Conservation (phyloP, 2,888 invertebrate species). For the Campaea margaritaria region DNA sequence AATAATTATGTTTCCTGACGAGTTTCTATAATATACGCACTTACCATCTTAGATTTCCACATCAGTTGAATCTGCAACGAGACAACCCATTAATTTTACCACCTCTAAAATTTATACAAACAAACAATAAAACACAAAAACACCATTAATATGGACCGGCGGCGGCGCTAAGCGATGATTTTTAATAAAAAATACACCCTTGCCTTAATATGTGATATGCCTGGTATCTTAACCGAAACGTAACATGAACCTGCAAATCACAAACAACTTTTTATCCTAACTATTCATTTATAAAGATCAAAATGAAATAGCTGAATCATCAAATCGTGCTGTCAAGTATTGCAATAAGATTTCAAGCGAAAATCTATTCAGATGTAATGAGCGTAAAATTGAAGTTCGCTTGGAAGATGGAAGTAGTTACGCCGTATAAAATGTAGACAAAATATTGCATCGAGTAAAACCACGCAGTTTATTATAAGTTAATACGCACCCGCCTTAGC, state of each 20-base stretch:
- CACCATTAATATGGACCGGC: constrained; percentile 51
- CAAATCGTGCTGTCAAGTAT: neutral
- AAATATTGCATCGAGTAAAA: constrained; percentile 62
- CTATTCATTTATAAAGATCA: neutral
- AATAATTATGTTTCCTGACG: too few species aligned
- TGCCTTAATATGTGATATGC: constrained; percentile 71
- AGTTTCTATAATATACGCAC: too few species aligned
- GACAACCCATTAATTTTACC: constrained; percentile 5
- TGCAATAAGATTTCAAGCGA: neutral
- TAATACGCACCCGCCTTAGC: constrained; percentile 77
- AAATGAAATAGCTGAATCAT: neutral
- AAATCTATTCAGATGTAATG: neutral
- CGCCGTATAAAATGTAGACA: constrained; percentile 40
- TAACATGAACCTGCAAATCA: constrained; percentile 11
- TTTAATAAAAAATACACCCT: constrained; percentile 78
- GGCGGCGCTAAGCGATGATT: constrained; percentile 72
- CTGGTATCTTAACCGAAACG: constrained; percentile 49
- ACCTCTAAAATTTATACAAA: constrained; percentile 48
- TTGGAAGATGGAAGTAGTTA: constrained; percentile 33
- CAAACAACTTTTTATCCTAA: constrained; percentile 16
- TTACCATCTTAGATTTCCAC: too few species aligned
- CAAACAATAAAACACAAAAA: constrained; percentile 61
- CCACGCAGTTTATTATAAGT: constrained; percentile 81
- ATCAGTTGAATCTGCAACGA: neutral
- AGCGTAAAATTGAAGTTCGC: neutral